Percentiles rank a stretch among this genome's conserved stretches.
Evolutionary conservation across 2,113 vertebrate genomes (phyloP).

Genomic region (Pantherophis guttatus): DNA sequence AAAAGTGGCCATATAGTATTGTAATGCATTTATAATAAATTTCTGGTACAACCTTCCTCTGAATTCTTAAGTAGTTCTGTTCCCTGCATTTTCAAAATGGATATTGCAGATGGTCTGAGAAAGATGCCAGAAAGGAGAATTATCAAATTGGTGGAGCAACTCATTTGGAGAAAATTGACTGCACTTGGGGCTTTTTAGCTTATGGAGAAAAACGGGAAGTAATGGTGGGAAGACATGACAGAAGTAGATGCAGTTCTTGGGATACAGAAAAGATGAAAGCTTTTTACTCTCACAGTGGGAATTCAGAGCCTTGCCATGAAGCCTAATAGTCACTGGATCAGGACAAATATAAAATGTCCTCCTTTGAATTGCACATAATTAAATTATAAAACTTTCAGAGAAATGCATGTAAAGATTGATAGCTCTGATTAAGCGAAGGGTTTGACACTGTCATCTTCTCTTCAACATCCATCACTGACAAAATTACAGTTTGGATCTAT

Average conservation of each 20-base stretch:
- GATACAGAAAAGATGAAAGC: background rate
- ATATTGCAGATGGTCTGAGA: background rate
- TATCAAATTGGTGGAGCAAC: background rate
- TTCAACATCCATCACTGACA: background rate
- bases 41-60: background rate
- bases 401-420: background rate
- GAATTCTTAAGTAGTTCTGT: background rate
- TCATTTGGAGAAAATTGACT: background rate
- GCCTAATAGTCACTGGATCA: background rate
- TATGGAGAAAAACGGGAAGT: background rate
- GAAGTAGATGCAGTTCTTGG: background rate
- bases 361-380: background rate
- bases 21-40: background rate
- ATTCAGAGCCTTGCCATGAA: background rate
- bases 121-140: background rate
- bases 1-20: background rate
- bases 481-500: background rate
- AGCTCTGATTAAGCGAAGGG: background rate
- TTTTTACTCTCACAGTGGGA: background rate
- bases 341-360: background rate
- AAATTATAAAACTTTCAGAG: background rate
- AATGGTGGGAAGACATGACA: background rate
- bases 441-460: background rate
- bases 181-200: background rate
- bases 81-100: background rate